These are phyloP conservation scores for Caenorhabditis macrosperma DNA, from an alignment of 2,888 invertebrate genomes.

Conservation along the genomic window DNA sequence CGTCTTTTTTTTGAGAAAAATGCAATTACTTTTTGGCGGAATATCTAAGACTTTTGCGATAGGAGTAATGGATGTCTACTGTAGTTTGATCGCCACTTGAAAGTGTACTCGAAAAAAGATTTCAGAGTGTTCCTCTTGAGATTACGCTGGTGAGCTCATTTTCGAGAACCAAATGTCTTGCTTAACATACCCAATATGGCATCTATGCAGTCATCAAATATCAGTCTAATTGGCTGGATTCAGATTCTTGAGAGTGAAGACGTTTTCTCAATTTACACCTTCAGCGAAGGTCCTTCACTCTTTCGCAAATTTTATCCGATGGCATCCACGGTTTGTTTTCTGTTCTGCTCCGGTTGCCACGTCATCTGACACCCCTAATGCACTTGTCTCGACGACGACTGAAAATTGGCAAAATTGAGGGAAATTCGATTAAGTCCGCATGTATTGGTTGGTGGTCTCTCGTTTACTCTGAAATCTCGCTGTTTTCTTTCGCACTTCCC, in stretches of 20 bases:
- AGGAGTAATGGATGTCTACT: no score
- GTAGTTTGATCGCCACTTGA: no score
- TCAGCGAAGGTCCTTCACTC: no score
- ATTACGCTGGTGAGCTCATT: no score
- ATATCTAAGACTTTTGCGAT: background rate
- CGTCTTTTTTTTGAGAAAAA: background rate
- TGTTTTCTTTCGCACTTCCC: constrained; percentile 2
- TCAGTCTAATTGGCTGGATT: no score
- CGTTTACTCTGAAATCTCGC: background rate
- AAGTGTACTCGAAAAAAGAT: no score
- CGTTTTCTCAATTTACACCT: background rate
- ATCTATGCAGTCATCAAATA: no score
- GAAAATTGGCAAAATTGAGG: background rate
- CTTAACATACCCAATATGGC: no score
- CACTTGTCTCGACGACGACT: constrained; percentile 5
- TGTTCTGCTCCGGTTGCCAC: background rate
- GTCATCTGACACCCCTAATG: constrained; percentile 19
- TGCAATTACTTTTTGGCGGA: background rate
- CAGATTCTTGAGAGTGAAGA: background rate
- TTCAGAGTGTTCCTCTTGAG: no score
- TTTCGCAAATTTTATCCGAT: background rate
- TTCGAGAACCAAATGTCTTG: no score
- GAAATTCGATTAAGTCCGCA: constrained; percentile 3
- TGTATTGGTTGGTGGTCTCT: background rate
- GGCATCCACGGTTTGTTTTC: background rate